Base-by-base conservation (phyloP, 2,113 vertebrate species). In the Lycaon pictus region DNA sequence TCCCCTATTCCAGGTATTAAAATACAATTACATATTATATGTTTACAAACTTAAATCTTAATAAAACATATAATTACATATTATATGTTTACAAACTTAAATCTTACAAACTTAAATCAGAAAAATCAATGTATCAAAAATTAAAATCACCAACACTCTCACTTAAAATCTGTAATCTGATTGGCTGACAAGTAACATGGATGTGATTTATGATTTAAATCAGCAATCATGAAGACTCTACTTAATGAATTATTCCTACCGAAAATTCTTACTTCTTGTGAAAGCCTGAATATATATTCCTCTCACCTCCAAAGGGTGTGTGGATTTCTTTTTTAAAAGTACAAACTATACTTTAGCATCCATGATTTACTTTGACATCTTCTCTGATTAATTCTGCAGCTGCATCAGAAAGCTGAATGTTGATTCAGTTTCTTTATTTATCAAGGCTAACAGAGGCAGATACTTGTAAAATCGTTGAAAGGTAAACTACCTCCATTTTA, bases 351-450 rank as follows among this genome's bases (percentile, higher is more conserved):
- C 63, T 92, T 97, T 96, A 90, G 95, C 77, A 5, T 82, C 81
- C 72, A 94, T 97, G 95, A 98, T 97, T 97, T 96, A 98, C 96
- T 97, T 83, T 96, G 96, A 97, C 95, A 95, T 93, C 88, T 84
- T 97, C 93, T 97, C 95, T 97, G 96, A 97, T 97, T 97, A 97
- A 97, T 91, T 97, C 94, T 96, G 81, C 77, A 94, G 94, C 94
- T 95, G 79, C 67, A 94, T 93, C 65, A 93, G 96, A 96, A 96
- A 97, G 71, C 48, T 72, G 95, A 97, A 96, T 95, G 90, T 95
- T 96, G 97, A 97, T 95, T 85, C 58, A 23, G 89, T 93, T 96
- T 95, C 84, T 96, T 97, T 97, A 95, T 97, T 96, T 96, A 96
- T 93, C 96, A 97, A 94, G 93, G 74, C 65, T 94, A 98, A 97